A percentile compares a stretch with the other conserved stretches of the same genome.
Conservation (phyloP, 1,140 invertebrate genomes). For the Drosophila lini region DNA sequence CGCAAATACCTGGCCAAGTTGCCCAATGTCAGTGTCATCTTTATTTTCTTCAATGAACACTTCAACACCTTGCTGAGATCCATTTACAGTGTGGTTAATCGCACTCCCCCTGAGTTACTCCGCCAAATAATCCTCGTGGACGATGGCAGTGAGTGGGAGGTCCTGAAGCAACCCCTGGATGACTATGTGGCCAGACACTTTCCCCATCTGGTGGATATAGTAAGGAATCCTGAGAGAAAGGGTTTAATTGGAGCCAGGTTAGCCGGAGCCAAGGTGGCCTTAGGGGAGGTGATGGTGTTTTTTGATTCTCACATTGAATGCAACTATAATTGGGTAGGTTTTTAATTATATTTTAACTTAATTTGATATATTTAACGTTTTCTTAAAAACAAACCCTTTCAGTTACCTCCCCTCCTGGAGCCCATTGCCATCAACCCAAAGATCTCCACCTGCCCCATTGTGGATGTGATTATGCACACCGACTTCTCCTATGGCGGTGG, state of each 20-base stretch:
- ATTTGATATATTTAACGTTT: not conserved
- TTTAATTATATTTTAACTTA: not conserved
- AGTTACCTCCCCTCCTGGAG: slow-evolving; percentile 89
- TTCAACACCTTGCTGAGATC: slow-evolving; percentile 94
- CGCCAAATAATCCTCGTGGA: slow-evolving; percentile 97
- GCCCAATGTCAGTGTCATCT: slow-evolving; percentile 93
- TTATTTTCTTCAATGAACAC: slow-evolving; percentile 98
- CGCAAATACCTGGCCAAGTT: slow-evolving; percentile 91
- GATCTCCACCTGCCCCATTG: slow-evolving; percentile 93
- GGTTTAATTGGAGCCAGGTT: slow-evolving; percentile 95
- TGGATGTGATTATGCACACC: slow-evolving; percentile 92
- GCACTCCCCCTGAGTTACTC: slow-evolving; percentile 92
- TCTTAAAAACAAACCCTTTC: not conserved
- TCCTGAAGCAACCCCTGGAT: slow-evolving; percentile 89
- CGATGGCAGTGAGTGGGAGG: slow-evolving; percentile 92
- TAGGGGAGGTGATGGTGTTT: slow-evolving; percentile 94
- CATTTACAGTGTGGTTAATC: slow-evolving; percentile 91
- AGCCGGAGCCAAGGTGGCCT: slow-evolving; percentile 92
- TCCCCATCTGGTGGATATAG: slow-evolving; percentile 89
- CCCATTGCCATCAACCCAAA: slow-evolving; percentile 90
- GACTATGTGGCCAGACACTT: slow-evolving; percentile 89
- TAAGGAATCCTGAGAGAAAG: slow-evolving; percentile 89
- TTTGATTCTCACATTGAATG: slow-evolving; percentile 97
- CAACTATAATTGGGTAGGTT: slow-evolving; percentile 90
- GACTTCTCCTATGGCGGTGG: slow-evolving; percentile 92